phyloP scores from a whole-genome alignment of 2,888 invertebrate species.

The Pristionchus mayeri region DNA sequence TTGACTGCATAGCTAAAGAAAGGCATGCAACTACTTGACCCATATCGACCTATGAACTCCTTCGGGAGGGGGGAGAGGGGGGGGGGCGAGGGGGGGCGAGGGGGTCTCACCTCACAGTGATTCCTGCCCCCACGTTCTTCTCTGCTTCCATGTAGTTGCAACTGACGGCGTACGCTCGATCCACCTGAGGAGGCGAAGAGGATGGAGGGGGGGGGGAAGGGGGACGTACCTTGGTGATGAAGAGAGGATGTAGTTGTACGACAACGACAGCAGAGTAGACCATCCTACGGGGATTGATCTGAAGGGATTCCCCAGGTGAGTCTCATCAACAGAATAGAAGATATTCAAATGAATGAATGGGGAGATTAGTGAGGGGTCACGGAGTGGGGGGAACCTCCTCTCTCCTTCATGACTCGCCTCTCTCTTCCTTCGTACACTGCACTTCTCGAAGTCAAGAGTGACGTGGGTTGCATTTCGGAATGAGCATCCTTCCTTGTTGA shows the following conservation, averaged over 20 bases:
- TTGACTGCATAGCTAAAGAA: conserved; percentile 21
- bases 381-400: conserved; percentile 2
- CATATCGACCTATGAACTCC: neutral
- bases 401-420: conserved; percentile 59
- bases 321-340: neutral
- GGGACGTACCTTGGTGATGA: conserved; percentile 59
- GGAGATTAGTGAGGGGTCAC: conserved; percentile 44
- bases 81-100: neutral
- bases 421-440: conserved; percentile 72
- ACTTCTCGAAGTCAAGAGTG: conserved; percentile 71
- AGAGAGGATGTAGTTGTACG: conserved; percentile 74
- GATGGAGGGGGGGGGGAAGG: neutral
- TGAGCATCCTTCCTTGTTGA: conserved; percentile 67
- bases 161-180: conserved; percentile 73
- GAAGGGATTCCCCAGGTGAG: conserved; percentile 1
- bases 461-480: conserved; percentile 64
- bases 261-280: conserved; percentile 74
- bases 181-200: conserved; percentile 58
- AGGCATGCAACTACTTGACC: conserved; percentile 42
- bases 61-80: neutral
- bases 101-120: conserved; percentile 61
- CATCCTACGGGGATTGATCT: conserved; percentile 74
- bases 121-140: conserved; percentile 67
- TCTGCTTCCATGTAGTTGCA: conserved; percentile 74
- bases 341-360: neutral